Evolutionary conservation across 2,113 vertebrate genomes (phyloP).

Genomic region (Rhinoderma darwinii): DNA sequence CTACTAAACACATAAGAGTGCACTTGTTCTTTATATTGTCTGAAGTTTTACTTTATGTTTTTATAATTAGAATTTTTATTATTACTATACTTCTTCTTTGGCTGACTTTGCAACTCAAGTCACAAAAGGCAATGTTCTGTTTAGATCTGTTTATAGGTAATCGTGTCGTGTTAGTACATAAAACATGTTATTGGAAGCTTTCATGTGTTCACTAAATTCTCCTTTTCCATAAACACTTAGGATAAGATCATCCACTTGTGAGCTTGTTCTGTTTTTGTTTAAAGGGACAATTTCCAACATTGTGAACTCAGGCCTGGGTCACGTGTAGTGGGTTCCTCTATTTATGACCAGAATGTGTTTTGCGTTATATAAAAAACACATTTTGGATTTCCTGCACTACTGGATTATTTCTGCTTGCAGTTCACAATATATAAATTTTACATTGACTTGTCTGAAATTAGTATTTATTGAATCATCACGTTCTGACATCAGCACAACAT

Average conservation of each 20-base stretch:
- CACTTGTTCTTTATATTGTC: background rate
- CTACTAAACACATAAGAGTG: background rate
- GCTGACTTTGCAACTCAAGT: slow-evolving; percentile 5
- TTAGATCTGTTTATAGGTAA: background rate
- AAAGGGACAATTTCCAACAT: background rate
- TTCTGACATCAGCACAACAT: no score
- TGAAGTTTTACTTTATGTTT: background rate
- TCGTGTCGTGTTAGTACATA: slow-evolving; percentile 5
- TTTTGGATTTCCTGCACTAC: no score
- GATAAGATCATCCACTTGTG: background rate
- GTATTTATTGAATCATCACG: no score
- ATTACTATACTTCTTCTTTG: background rate
- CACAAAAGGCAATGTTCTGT: background rate
- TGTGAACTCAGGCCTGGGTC: background rate
- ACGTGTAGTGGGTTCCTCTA: no score
- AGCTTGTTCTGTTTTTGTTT: background rate
- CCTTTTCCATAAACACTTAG: slow-evolving; percentile 14
- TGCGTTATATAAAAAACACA: no score
- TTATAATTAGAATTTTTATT: background rate
- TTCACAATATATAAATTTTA: no score
- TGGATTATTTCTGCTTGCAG: no score
- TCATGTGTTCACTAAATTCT: background rate
- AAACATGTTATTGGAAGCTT: background rate
- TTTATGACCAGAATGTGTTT: background rate
- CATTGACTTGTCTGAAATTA: no score